These are phyloP conservation scores for Perognathus longimembris DNA, from an alignment of 2,113 vertebrate species.

Conservation along the genomic window DNA sequence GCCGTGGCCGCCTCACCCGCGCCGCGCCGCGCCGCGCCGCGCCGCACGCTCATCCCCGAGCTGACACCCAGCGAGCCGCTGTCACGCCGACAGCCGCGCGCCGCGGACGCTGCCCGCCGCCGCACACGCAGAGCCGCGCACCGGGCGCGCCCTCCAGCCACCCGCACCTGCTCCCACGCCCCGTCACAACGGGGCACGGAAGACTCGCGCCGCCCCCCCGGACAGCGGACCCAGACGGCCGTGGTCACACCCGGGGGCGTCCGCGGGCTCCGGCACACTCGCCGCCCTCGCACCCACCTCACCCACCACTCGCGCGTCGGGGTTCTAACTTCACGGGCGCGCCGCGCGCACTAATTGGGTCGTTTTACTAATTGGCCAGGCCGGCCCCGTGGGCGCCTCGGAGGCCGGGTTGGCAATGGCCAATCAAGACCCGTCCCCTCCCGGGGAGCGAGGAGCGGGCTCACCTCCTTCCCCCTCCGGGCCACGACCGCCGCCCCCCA, in stretches of 20 bases:
- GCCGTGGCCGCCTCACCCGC: neutral
- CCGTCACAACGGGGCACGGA: slow-evolving; percentile 41
- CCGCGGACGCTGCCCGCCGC: neutral
- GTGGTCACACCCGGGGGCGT: slow-evolving; percentile 27
- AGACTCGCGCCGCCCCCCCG: slow-evolving; percentile 8
- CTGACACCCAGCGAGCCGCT: neutral
- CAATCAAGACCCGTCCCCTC: slow-evolving; percentile 14
- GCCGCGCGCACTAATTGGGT: slow-evolving; percentile 35
- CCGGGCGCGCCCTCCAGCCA: neutral
- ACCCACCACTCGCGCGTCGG: neutral
- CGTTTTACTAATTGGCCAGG: slow-evolving; percentile 39
- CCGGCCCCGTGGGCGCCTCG: neutral
- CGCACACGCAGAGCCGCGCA: too few relatives aligned
- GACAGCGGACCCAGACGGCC: neutral
- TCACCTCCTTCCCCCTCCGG: neutral
- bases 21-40: neutral
- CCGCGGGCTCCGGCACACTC: neutral
- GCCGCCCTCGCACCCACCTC: neutral
- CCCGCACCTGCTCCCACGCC: slow-evolving; percentile 21
- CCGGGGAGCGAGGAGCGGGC: neutral
- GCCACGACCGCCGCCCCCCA: slow-evolving; percentile 27
- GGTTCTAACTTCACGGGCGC: slow-evolving; percentile 39
- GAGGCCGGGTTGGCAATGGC: slow-evolving; percentile 23
- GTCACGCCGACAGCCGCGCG: neutral
- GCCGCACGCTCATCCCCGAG: neutral